Evolutionary conservation across 2,888 invertebrate genomes (phyloP), one percentile per base, ranked within the genome.

Genomic region (Agapostemon virescens): DNA sequence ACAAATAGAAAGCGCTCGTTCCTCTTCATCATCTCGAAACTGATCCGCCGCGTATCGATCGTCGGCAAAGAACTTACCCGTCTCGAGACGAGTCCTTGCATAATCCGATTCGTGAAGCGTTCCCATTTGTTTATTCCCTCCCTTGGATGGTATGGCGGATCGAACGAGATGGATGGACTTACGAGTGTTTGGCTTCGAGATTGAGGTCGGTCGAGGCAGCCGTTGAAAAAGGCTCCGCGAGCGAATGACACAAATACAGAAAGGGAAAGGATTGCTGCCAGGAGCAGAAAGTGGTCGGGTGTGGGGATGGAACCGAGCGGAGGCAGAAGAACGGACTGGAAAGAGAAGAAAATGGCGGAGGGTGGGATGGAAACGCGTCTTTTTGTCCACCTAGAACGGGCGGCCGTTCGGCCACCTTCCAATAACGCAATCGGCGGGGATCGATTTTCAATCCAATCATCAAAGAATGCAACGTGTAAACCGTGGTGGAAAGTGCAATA

Each of bases 361-460:
- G 76, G 74, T 76, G 68, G 63, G 74, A 9, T 49, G n/a, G 49
- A n/a, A 74, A 70, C 84, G 69, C 79, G 79, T 81, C 83, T 78
- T 87, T 70, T 76, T 83, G 74, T 74, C 77, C 79, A 72, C 58
- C 55, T 74, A 64, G 33, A 63, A 15, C 55, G 30, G 30, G 63
- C 68, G 75, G 76, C 70, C 74, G 58, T n/a, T 30, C 26, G 23
- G 40, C 58, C 20, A 20, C 63, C 69, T 82, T 85, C 85, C 85
- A 88, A 88, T 87, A 88, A 87, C 83, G 87, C 84, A 84, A 87
- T 86, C 87, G 86, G 69, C 76, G 69, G 70, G 86, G 88, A 91
- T 91, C 90, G 91, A 91, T 91, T 91, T 91, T 89, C 90, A 89
- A 91, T 91, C 89, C 89, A 91, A 91, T 91, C 90, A 90, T 91